Base-by-base conservation (phyloP, 1,140 invertebrate genomes). In the Trachelipus rathkii region DNA sequence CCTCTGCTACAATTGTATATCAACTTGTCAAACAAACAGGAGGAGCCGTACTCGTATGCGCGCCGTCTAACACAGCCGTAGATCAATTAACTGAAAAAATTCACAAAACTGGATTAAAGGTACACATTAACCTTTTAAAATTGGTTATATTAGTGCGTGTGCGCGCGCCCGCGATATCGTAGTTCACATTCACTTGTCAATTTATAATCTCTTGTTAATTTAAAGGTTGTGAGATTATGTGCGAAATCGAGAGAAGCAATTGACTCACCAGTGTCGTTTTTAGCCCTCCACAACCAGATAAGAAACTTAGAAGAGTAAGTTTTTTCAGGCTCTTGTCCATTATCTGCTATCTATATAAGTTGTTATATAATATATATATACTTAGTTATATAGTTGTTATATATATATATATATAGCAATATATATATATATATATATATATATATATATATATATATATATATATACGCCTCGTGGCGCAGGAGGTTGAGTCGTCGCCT, bases 51-150 rank as follows among this genome's bases (percentile, higher is more conserved):
- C 86, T 99, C 0, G 98, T 99, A 0, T 99, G 97, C 86, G 97
- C 97, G 3, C 98, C 98, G 0, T 97, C 95, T 21, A 99, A 99
- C 84, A 99, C 97, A 10, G 98, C 98, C 67, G 98, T 99, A 0
- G 98, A 99, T 86, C 98, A 99, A 83, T 87, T 99, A 2, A 98
- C 97, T 0, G 97, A 99, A 85, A 99, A 99, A 85, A 98, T 99
- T 71, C 97, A 99, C 84, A 90, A 92, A 81, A 99, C 97, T 21
- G 97, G 97, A 66, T 87, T 99, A 13, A 99, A 99, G 86, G 94
- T 87, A 78, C 73, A 19, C n/a, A 73, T 53, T 71, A 45, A 44
- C 76, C 73, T 45, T 71, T 71, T 13, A 33, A 1, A 33, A 33
- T 33, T 33, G n/a, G n/a, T n/a, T n/a, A n/a, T 33, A 33, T 33